Percentiles rank a stretch among this genome's conserved stretches.
These are phyloP conservation scores for Typhlichthys eigenmanni DNA, from an alignment of 2,797 vertebrate species.

Conservation along the genomic window DNA sequence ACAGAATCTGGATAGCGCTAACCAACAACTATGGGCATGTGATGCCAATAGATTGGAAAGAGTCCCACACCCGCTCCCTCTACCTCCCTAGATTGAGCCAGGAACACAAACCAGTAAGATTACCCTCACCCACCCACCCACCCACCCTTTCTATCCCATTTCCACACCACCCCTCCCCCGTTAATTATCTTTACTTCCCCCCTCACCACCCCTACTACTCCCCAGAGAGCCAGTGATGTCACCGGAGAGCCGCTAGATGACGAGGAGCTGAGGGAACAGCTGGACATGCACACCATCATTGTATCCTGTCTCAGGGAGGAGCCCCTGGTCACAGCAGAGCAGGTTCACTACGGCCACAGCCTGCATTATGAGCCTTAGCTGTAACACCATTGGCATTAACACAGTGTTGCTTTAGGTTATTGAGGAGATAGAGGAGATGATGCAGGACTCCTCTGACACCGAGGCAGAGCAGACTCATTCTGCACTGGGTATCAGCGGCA, in stretches of 20 bases:
- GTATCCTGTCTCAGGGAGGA: slow-evolving; percentile 89
- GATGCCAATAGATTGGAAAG: slow-evolving; percentile 91
- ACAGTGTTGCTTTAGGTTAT: slow-evolving; percentile 82
- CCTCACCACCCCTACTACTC: slow-evolving; percentile 9
- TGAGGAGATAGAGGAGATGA: slow-evolving; percentile 98
- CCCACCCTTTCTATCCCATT: not conserved
- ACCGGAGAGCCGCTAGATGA: slow-evolving; percentile 85
- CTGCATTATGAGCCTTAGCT: not conserved
- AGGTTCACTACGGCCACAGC: slow-evolving; percentile 63
- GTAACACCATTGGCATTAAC: not conserved
- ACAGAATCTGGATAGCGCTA: slow-evolving; percentile 91
- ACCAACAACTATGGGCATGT: slow-evolving; percentile 88
- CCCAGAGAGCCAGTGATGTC: slow-evolving; percentile 72
- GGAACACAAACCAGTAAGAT: slow-evolving; percentile 82
- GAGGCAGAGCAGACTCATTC: slow-evolving; percentile 81
- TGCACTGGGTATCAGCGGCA: slow-evolving; percentile 82
- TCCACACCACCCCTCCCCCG: slow-evolving; percentile 10
- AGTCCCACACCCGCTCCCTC: slow-evolving; percentile 82
- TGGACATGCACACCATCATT: slow-evolving; percentile 97
- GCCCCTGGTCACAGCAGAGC: slow-evolving; percentile 92
- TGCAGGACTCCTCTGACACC: slow-evolving; percentile 91
- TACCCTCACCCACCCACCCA: not conserved
- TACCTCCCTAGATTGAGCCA: slow-evolving; percentile 84
- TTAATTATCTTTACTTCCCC: slow-evolving; percentile 29
- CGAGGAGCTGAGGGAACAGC: slow-evolving; percentile 92